Evolutionary conservation across 1,140 invertebrate genomes (phyloP).

Genomic region (Neodiprion lecontei): DNA sequence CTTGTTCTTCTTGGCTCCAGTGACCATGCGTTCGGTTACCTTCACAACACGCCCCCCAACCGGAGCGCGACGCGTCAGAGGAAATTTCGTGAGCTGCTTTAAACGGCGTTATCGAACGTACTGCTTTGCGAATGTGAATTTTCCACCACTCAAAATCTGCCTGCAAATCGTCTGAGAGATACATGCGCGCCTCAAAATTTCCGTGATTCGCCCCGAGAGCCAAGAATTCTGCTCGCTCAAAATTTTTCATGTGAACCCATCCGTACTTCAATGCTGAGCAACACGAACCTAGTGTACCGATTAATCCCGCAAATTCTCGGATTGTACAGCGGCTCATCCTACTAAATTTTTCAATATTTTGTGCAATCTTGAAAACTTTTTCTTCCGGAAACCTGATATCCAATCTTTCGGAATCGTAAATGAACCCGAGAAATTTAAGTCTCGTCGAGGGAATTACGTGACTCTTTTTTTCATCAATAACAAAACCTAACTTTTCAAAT

Average conservation of each 20-base stretch:
- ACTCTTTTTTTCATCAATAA: conserved; percentile 24
- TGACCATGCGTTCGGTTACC: conserved; percentile 18
- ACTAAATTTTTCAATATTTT: conserved; percentile 11
- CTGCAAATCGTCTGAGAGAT: neutral
- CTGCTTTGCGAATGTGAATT: conserved; percentile 13
- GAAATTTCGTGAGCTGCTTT: conserved; percentile 22
- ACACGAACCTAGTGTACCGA: conserved; percentile 16
- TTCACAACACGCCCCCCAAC: conserved; percentile 22
- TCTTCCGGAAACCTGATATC: conserved; percentile 6
- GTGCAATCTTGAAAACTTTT: conserved; percentile 12
- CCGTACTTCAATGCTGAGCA: conserved; percentile 15
- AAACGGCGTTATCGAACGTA: conserved; percentile 18
- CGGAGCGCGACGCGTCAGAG: conserved; percentile 18
- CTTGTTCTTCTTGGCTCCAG: conserved; percentile 16
- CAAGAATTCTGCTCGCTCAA: conserved; percentile 18
- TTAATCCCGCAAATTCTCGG: conserved; percentile 12
- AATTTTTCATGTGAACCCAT: conserved; percentile 18
- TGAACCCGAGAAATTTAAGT: conserved; percentile 18
- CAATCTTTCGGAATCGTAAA: conserved; percentile 17
- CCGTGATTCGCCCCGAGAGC: conserved; percentile 12
- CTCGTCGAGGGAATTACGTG: conserved; percentile 12
- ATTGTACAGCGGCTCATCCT: conserved; percentile 10
- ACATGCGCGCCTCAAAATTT: conserved; percentile 20
- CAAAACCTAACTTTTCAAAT: conserved; percentile 19
- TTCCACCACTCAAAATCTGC: conserved; percentile 18